A percentile compares a stretch with the other conserved stretches of the same genome.
These are phyloP conservation scores for Parauchenoglanis punctatus DNA, from an alignment of 2,797 vertebrate species.

Conservation along the genomic window DNA sequence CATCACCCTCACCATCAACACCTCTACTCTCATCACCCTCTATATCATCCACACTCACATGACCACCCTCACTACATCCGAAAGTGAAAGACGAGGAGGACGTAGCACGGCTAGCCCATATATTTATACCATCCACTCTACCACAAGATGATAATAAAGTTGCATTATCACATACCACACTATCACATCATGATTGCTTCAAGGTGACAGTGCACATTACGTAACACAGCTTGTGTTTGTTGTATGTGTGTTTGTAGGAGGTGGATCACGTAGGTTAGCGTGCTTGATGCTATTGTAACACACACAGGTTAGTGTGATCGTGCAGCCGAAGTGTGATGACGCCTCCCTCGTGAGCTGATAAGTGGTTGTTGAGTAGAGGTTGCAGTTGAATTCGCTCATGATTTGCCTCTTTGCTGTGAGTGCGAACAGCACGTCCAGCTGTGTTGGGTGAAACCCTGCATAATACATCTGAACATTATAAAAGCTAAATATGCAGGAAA, in stretches of 20 bases:
- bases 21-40: neutral
- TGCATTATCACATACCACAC: neutral
- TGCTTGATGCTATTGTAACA: constrained; percentile 19
- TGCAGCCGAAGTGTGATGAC: constrained; percentile 26
- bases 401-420: constrained; percentile 20
- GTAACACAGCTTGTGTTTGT: neutral
- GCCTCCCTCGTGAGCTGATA: constrained; percentile 23
- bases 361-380: constrained; percentile 32
- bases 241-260: constrained; percentile 10
- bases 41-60: neutral
- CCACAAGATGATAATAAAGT: neutral
- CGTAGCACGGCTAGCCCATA: neutral
- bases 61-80: too few relatives aligned
- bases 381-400: constrained; percentile 12
- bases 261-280: constrained; percentile 36
- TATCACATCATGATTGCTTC: neutral
- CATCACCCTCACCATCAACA: neutral
- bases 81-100: neutral
- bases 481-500: neutral
- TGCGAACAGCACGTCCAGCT: constrained; percentile 11
- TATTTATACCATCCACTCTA: neutral
- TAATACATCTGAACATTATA: neutral
- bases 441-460: neutral
- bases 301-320: constrained; percentile 37
- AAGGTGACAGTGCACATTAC: neutral